Evolutionary conservation across 2,797 vertebrate species (phyloP).

Genomic region (Myoxocephalus aenaeus): DNA sequence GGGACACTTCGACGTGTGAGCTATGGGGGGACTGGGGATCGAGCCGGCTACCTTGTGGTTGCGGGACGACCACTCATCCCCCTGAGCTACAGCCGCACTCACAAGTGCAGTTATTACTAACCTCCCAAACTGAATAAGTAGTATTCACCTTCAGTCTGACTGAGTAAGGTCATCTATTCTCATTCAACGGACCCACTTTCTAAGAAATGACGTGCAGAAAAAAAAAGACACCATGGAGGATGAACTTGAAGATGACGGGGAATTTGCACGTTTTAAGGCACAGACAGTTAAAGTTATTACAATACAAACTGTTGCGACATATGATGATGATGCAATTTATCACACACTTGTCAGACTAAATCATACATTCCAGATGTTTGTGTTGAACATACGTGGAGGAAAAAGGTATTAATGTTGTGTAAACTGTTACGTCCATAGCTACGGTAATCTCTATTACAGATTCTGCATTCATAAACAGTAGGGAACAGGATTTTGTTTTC

Average conservation of each 20-base stretch:
- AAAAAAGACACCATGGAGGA: not conserved
- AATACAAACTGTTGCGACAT: not conserved
- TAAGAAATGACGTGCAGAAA: not conserved
- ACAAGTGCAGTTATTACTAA: not conserved
- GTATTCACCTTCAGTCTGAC: not conserved
- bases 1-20: no score
- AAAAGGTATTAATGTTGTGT: not conserved
- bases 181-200: not conserved
- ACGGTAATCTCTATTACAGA: not conserved
- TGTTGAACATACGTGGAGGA: not conserved
- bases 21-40: no score
- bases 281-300: not conserved
- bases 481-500: not conserved
- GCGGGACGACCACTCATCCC: no score
- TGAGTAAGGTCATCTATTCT: constrained; percentile 20
- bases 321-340: not conserved
- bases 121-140: not conserved
- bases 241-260: not conserved
- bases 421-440: not conserved
- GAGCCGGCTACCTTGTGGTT: no score
- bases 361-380: not conserved
- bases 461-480: not conserved
- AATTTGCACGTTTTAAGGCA: not conserved
- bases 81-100: no score
- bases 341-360: not conserved